Conservation (phyloP, 2,888 invertebrate species). For the Calliphora vomitoria region DNA sequence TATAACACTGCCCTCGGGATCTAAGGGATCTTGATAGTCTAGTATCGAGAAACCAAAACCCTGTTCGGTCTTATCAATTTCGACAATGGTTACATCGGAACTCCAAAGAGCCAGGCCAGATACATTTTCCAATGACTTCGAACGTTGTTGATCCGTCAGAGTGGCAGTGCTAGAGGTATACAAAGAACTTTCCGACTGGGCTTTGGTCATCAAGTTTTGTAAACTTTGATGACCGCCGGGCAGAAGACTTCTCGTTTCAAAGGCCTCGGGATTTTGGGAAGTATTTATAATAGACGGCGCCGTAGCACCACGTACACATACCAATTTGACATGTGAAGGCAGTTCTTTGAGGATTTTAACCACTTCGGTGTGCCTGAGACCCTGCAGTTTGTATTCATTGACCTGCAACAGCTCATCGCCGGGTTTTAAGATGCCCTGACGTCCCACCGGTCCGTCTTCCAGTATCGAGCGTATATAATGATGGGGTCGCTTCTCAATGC, state of each 20-base stretch:
- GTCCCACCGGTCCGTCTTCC: slow-evolving; percentile 98
- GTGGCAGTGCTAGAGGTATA: slow-evolving; percentile 94
- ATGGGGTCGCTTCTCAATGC: slow-evolving; percentile 98
- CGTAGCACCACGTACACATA: slow-evolving; percentile 91
- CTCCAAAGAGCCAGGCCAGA: slow-evolving; percentile 99
- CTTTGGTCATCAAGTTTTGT: slow-evolving; percentile 93
- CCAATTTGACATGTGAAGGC: slow-evolving; percentile 94
- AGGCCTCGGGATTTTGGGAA: slow-evolving; percentile 91
- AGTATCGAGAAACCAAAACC: slow-evolving; percentile 99
- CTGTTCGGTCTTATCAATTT: slow-evolving; percentile 96
- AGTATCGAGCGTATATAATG: slow-evolving; percentile 98
- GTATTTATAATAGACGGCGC: slow-evolving; percentile 90
- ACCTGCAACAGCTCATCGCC: slow-evolving; percentile 99
- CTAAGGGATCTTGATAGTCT: slow-evolving; percentile 98
- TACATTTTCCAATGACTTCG: slow-evolving; percentile 97
- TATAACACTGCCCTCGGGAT: slow-evolving; percentile 97
- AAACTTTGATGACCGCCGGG: slow-evolving; percentile 95
- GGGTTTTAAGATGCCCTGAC: slow-evolving; percentile 94
- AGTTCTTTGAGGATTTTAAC: slow-evolving; percentile 97
- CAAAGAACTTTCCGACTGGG: slow-evolving; percentile 97
- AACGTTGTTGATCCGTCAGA: slow-evolving; percentile 90
- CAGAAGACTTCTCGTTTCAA: slow-evolving; percentile 92
- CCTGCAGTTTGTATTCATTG: slow-evolving; percentile 95
- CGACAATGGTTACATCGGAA: slow-evolving; percentile 95
- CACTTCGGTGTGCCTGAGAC: slow-evolving; percentile 98